Base-by-base conservation (phyloP, 2,113 vertebrate genomes). In the Dicentrarchus labrax region DNA sequence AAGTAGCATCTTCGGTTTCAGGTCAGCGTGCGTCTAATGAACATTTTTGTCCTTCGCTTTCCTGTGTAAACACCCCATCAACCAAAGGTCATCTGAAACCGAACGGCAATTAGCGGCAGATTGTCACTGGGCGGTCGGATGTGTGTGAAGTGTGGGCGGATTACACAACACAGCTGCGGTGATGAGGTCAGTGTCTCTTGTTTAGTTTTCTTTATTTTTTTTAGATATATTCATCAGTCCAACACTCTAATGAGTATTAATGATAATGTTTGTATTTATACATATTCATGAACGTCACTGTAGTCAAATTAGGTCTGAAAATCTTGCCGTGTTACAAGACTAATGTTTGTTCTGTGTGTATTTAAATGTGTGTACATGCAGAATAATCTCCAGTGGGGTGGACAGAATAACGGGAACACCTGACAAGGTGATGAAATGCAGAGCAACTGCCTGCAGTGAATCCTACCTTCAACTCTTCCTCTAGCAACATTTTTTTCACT, bases 41-140 rank as follows among this genome's bases (percentile, higher is more conserved):
- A 47, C 0, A 43, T 15, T 5, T 30, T 21, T 0, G 6, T 71
- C 48, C 65, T 71, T 70, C 60, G 38, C 57, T 8, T 41, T 19
- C 48, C 57, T 79, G 8, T 61, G 51, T 71, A 62, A 82, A 69
- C 22, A 82, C 5, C 36, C 41, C 59, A 54, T 67, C 61, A 76
- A 38, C 36, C 62, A 74, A 83, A 83, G 79, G 72, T 83, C 80
- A 22, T 86, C 72, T 69, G 11, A 64, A 69, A 62, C 17, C 4
- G 9, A 56, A 45, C 13, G 5, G 43, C 66, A 68, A 67, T 65
- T 59, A 76, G 72, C 21, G 10, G 17, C 70, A 24, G 60, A 62
- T 13, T 0, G 24, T 75, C 64, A 12, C 16, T 4, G 2, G 21
- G 43, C 12, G 13, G 45, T 15, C 5, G 3, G 60, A 43, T 2